Evolutionary conservation across 2,113 vertebrate species (phyloP).

Genomic region (Ranitomeya imitator): DNA sequence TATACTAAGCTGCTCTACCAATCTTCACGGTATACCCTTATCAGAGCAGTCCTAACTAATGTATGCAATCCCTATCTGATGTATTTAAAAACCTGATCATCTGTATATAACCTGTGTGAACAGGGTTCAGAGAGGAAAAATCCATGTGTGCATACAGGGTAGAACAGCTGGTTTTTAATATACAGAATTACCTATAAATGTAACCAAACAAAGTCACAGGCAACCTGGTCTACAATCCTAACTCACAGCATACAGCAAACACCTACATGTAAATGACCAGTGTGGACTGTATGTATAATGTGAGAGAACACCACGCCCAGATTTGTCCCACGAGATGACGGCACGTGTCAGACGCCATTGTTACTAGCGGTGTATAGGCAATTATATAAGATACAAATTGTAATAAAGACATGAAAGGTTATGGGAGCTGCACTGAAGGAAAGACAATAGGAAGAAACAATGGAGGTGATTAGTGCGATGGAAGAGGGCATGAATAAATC

Average conservation of each 20-base stretch:
- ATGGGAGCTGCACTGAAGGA: neutral
- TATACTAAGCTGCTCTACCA: no score
- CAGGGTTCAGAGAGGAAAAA: no score
- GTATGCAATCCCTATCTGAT: no score
- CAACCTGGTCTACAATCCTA: neutral
- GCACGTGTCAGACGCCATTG: neutral
- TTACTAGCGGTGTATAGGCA: neutral
- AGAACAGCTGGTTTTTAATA: no score
- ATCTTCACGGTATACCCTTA: no score
- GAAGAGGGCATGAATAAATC: slow-evolving; percentile 24
- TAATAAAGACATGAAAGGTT: neutral
- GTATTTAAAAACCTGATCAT: no score
- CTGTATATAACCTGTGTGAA: no score
- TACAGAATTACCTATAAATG: no score
- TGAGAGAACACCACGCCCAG: neutral
- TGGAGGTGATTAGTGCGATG: neutral
- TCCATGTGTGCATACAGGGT: no score
- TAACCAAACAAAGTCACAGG: neutral
- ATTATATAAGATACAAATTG: neutral
- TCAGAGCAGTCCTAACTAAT: no score
- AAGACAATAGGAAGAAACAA: neutral
- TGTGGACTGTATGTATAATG: neutral
- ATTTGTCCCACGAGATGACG: neutral
- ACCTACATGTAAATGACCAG: neutral
- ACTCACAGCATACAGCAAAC: neutral